These are phyloP conservation scores for Trichosurus vulpecula DNA, from an alignment of 2,797 vertebrate species.

Conservation along the genomic window DNA sequence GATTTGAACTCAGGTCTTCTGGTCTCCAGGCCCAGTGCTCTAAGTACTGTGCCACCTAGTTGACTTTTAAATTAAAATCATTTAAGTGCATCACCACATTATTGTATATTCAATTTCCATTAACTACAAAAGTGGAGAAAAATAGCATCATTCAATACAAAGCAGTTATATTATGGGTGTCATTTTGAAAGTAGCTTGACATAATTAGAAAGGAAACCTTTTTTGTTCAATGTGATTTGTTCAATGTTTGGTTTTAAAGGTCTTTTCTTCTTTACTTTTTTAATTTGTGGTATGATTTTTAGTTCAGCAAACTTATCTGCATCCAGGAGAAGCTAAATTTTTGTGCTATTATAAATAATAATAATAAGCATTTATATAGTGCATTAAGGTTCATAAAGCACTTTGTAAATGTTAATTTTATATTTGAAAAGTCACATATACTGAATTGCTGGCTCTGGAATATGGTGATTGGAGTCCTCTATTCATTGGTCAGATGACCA, in stretches of 20 bases:
- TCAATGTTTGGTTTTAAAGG: neutral
- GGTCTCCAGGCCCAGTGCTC: neutral
- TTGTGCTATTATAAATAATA: neutral
- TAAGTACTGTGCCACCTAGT: neutral
- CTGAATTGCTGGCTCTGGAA: conserved; percentile 14
- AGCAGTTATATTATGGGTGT: neutral
- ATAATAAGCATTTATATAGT: neutral
- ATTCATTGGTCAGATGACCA: conserved; percentile 19
- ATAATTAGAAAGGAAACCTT: neutral
- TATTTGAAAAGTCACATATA: neutral
- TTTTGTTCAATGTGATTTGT: neutral
- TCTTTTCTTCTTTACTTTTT: neutral
- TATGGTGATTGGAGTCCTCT: conserved; percentile 12
- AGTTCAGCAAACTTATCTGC: neutral
- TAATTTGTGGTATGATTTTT: neutral
- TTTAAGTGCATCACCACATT: neutral
- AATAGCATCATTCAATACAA: neutral
- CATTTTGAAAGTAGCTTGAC: neutral
- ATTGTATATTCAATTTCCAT: neutral
- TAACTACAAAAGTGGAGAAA: neutral
- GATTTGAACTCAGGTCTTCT: neutral
- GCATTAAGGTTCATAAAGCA: neutral
- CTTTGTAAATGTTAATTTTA: neutral
- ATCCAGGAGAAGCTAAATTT: neutral
- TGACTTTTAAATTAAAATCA: neutral